Percentiles rank a stretch among this genome's conserved stretches.
Conservation (phyloP, 2,113 vertebrate species). For the Triplophysa siluroides region DNA sequence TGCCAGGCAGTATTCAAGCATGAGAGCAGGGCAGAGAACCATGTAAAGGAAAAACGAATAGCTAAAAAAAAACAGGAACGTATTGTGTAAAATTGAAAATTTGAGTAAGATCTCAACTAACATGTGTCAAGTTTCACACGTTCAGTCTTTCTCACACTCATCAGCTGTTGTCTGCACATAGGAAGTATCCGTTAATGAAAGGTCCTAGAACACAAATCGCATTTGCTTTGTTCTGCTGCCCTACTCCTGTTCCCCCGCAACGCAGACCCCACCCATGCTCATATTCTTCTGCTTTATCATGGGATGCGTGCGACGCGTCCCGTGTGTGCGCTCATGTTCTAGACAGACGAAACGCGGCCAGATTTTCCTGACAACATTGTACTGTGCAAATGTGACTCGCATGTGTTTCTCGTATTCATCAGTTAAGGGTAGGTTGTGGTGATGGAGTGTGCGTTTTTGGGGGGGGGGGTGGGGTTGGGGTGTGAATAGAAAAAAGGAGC, state of each 20-base stretch:
- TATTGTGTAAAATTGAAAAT: neutral
- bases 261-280: constrained; percentile 68
- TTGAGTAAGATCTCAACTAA: neutral
- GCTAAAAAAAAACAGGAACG: neutral
- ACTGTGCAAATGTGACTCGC: neutral
- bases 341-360: constrained; percentile 1
- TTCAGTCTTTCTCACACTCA: constrained; percentile 50
- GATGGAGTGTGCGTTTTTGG: neutral
- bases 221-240: constrained; percentile 62
- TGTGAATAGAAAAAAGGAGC: constrained; percentile 20
- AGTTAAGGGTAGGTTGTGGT: neutral
- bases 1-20: neutral
- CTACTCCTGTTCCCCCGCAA: constrained; percentile 54
- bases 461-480: neutral
- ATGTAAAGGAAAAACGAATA: neutral
- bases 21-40: neutral
- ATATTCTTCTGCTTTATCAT: constrained; percentile 57
- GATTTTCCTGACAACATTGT: neutral
- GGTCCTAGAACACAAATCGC: constrained; percentile 39
- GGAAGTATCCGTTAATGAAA: constrained; percentile 59
- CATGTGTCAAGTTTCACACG: neutral
- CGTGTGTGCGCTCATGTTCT: neutral
- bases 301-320: constrained; percentile 33
- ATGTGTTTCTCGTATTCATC: neutral
- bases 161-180: constrained; percentile 50